Evolutionary conservation across 1,140 invertebrate genomes (phyloP).

Genomic region (Panulirus ornatus): DNA sequence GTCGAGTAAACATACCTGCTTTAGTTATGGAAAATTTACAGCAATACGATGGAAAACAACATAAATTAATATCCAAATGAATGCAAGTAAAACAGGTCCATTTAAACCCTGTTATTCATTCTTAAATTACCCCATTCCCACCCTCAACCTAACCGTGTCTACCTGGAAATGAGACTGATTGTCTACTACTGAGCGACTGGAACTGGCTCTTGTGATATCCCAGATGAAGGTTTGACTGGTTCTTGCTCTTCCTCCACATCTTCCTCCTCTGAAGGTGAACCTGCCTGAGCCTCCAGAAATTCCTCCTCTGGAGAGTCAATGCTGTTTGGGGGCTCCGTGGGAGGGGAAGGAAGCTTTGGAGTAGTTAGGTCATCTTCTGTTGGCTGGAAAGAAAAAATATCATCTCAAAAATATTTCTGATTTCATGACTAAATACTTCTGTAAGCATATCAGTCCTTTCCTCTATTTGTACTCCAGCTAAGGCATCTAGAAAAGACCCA

Average conservation of each 20-base stretch:
- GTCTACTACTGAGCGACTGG: slow-evolving; percentile 70
- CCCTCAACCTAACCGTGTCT: slow-evolving; percentile 41
- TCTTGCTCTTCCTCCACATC: slow-evolving; percentile 43
- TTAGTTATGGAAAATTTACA: slow-evolving; percentile 38
- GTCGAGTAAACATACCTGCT: slow-evolving; percentile 33
- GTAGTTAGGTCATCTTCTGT: slow-evolving; percentile 59
- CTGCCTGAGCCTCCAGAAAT: slow-evolving; percentile 67
- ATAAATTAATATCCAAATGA: slow-evolving; percentile 33
- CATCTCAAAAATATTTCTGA: background rate
- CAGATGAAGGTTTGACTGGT: slow-evolving; percentile 46
- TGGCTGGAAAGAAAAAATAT: background rate
- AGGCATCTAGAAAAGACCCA: too few relatives aligned
- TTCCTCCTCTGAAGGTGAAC: slow-evolving; percentile 53
- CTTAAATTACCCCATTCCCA: slow-evolving; percentile 36
- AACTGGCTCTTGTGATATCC: slow-evolving; percentile 66
- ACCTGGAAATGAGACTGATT: slow-evolving; percentile 35
- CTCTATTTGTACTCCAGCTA: too few relatives aligned
- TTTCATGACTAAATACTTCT: too few relatives aligned
- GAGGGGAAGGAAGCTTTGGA: slow-evolving; percentile 68
- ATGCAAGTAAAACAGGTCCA: slow-evolving; percentile 37
- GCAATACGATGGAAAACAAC: slow-evolving; percentile 6
- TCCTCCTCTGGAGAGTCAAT: slow-evolving; percentile 73
- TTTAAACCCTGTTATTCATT: slow-evolving; percentile 33
- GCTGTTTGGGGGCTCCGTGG: slow-evolving; percentile 68
- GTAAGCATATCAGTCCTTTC: too few relatives aligned